A percentile compares a stretch with the other conserved stretches of the same genome.
These are phyloP conservation scores for Sebastes elongatus DNA, from an alignment of 2,797 vertebrate genomes.

Conservation along the genomic window DNA sequence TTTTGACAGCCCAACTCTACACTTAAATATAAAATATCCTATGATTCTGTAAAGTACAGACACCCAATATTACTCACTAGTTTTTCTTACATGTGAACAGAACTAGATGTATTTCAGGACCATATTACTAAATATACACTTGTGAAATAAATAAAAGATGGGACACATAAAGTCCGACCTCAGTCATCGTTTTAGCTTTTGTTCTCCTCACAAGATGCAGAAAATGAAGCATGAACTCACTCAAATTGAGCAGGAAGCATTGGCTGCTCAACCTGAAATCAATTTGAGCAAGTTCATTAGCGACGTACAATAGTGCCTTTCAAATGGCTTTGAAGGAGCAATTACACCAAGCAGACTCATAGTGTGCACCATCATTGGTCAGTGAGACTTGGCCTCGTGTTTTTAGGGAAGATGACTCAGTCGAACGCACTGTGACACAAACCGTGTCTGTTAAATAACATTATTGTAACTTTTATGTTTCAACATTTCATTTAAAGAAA, in stretches of 20 bases:
- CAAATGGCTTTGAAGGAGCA: slow-evolving; percentile 29
- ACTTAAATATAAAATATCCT: not conserved
- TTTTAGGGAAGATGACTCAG: not conserved
- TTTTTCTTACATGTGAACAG: not conserved
- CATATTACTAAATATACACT: not conserved
- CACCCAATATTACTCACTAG: no score
- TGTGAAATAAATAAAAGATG: not conserved
- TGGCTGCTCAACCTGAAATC: slow-evolving; percentile 12
- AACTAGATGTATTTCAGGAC: not conserved
- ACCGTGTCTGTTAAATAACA: not conserved
- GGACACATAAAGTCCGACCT: not conserved
- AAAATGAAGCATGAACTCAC: slow-evolving; percentile 13
- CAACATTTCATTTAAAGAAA: not conserved
- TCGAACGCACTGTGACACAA: not conserved
- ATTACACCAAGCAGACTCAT: slow-evolving; percentile 8
- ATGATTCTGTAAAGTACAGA: not conserved
- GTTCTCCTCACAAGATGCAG: not conserved
- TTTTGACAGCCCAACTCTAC: not conserved
- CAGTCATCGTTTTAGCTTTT: not conserved
- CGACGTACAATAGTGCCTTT: slow-evolving; percentile 25
- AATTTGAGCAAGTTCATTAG: slow-evolving; percentile 47
- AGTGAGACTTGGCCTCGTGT: not conserved
- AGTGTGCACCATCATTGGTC: not conserved
- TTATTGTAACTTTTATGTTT: not conserved
- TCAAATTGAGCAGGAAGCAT: slow-evolving; percentile 1